Evolutionary conservation across 1,140 invertebrate species (phyloP), one percentile per base, ranked within the genome.

Genomic region (Delia radicum): DNA sequence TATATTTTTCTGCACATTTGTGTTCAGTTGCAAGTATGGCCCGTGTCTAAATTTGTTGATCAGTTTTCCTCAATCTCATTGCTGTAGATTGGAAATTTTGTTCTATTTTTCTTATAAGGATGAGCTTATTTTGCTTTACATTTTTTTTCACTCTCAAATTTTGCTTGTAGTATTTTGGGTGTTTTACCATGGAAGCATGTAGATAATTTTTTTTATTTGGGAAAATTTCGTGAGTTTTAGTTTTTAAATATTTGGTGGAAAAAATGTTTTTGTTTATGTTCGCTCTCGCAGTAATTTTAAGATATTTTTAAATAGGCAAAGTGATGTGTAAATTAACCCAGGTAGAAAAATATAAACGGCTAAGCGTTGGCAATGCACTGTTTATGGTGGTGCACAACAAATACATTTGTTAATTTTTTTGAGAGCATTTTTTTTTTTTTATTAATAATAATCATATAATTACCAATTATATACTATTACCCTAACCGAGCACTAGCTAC

Each of bases 11-110:
- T 29, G 65, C 65, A 69, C 65, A 69, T 69, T 69, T 69, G 65
- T 69, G 65, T 69, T 69, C 65, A 69, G 65, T 69, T 69, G 65
- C 65, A 33, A 69, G 65, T 69, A 69, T 69, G 65, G 65, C 31
- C 65, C 65, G 65, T 69, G 24, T 69, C 65, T 69, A 33, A 69
- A 69, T 33, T 28, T 69, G 29, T 21, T 69, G 18, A 28, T 24
- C 65, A 69, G 29, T 33, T 69, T 69, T 69, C 29, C 65, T 31
- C 63, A 29, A 29, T 67, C 63, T 31, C 28, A 67, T n/a, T 67
- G 63, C 12, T 48, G 7, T 21, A 21, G 48, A n/a, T 55, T 55
- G 48, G 48, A 55, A 18, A 55, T 21, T 55, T 55, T 55, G 48
- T 55, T 55, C 48, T 55, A 55, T 55, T 55, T 55, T 21, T 18